Percentiles rank a stretch among this genome's conserved stretches.
These are phyloP conservation scores for Meda fulgida DNA, from an alignment of 2,797 vertebrate genomes.

Conservation along the genomic window DNA sequence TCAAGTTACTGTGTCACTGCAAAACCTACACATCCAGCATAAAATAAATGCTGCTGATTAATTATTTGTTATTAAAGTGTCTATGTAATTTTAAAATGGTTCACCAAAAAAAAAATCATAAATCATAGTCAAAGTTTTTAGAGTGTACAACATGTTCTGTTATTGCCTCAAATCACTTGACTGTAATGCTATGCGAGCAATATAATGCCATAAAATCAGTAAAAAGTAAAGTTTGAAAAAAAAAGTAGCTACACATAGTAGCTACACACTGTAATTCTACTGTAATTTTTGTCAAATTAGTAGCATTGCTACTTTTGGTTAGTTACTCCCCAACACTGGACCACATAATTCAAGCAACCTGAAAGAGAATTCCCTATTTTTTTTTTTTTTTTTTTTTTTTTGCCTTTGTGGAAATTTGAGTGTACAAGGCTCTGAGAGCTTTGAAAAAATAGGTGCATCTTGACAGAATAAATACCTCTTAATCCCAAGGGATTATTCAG, in stretches of 20 bases:
- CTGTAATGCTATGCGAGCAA: neutral
- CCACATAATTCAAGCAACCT: neutral
- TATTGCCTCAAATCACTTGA: neutral
- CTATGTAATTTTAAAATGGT: too few species aligned
- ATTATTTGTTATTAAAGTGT: too few species aligned
- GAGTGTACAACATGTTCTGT: neutral
- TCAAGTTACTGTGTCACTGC: too few species aligned
- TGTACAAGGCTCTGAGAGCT: neutral
- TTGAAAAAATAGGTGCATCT: neutral
- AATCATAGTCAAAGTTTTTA: too few species aligned
- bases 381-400: too few species aligned
- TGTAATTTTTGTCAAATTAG: neutral
- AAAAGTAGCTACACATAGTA: too few species aligned
- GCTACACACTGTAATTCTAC: neutral
- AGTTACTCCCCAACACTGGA: neutral
- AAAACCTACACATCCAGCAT: too few species aligned
- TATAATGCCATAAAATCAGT: neutral
- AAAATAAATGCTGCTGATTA: too few species aligned
- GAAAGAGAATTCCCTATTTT: neutral
- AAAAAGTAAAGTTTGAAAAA: too few species aligned
- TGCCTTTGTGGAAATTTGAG: neutral
- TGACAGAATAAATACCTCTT: conserved; percentile 63
- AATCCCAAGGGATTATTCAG: conserved; percentile 62
- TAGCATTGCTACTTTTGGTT: neutral
- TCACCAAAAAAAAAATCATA: too few species aligned